phyloP scores from a whole-genome alignment of 2,888 invertebrate genomes.

The Clanis bilineata region DNA sequence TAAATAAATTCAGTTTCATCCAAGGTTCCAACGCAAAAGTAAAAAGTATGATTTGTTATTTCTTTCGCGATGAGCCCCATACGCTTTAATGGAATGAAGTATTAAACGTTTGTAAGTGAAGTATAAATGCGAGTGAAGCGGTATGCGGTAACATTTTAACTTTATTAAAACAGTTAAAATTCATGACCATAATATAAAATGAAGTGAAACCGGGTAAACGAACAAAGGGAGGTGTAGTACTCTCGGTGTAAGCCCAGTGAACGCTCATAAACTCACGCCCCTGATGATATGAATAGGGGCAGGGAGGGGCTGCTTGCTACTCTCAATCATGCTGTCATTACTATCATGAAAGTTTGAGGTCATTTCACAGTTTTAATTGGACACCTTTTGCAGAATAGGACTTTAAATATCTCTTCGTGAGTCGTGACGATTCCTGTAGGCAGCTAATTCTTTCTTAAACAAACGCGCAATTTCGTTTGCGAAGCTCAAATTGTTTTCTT shows the following conservation, averaged over 20 bases:
- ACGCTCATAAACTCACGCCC: conserved; percentile 65
- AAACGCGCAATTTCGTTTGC: conserved; percentile 31
- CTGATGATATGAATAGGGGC: conserved; percentile 56
- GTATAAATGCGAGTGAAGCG: conserved; percentile 17
- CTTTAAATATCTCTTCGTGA: conserved; percentile 35
- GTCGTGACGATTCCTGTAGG: conserved; percentile 35
- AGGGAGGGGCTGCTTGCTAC: conserved; percentile 33
- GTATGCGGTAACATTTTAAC: conserved; percentile 33
- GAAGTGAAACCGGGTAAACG: conserved; percentile 48
- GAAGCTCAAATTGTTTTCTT: conserved; percentile 32
- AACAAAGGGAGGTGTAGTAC: conserved; percentile 62
- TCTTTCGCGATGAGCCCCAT: background rate
- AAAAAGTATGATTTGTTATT: background rate
- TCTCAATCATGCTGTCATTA: conserved; percentile 49
- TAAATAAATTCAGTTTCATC: no score
- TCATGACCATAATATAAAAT: conserved; percentile 54
- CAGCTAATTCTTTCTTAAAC: conserved; percentile 38
- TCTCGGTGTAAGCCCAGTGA: conserved; percentile 57
- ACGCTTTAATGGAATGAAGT: background rate
- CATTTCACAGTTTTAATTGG: conserved; percentile 59
- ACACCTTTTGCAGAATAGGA: conserved; percentile 44
- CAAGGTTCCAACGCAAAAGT: background rate
- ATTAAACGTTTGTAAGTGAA: background rate
- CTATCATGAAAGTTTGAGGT: conserved; percentile 44
- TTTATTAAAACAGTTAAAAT: conserved; percentile 55